Conservation (phyloP, 2,797 vertebrate genomes). For the Enteromius thamalakanensis region DNA sequence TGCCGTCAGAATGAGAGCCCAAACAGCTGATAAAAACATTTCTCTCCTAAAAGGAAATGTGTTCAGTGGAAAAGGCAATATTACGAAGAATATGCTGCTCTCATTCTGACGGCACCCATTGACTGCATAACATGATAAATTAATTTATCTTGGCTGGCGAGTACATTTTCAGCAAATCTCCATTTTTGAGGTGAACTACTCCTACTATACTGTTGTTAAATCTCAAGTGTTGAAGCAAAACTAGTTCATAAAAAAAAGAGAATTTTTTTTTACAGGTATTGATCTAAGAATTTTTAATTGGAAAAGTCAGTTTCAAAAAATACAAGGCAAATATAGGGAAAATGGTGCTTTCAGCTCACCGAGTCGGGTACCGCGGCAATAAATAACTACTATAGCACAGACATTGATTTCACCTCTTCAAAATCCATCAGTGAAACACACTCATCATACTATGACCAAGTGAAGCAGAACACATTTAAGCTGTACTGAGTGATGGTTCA, state of each 20-base stretch:
- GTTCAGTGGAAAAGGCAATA: not conserved
- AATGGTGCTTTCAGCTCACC: slow-evolving; percentile 68
- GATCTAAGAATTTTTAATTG: slow-evolving; percentile 75
- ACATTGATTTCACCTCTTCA: slow-evolving; percentile 37
- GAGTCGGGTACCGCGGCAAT: slow-evolving; percentile 56
- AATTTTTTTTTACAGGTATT: slow-evolving; percentile 35
- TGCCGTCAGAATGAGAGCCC: not conserved
- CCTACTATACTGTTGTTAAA: not conserved
- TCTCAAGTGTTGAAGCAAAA: not conserved
- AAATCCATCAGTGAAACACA: slow-evolving; percentile 18
- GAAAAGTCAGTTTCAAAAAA: slow-evolving; percentile 73
- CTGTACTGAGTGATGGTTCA: slow-evolving; percentile 21
- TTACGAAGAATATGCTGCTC: not conserved
- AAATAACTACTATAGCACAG: slow-evolving; percentile 45
- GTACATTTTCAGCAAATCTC: not conserved
- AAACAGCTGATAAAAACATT: not conserved
- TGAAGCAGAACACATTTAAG: slow-evolving; percentile 32
- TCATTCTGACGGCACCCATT: not conserved
- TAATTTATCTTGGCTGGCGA: not conserved
- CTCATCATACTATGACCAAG: slow-evolving; percentile 31
- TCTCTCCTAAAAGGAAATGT: not conserved
- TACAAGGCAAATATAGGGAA: slow-evolving; percentile 66
- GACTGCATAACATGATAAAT: not conserved
- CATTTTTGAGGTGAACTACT: not conserved
- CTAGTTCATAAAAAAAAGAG: not conserved